Percentiles rank a stretch among this genome's conserved stretches.
phyloP scores from a whole-genome alignment of 2,888 invertebrate genomes.

The Branchinecta sandiegonensis region DNA sequence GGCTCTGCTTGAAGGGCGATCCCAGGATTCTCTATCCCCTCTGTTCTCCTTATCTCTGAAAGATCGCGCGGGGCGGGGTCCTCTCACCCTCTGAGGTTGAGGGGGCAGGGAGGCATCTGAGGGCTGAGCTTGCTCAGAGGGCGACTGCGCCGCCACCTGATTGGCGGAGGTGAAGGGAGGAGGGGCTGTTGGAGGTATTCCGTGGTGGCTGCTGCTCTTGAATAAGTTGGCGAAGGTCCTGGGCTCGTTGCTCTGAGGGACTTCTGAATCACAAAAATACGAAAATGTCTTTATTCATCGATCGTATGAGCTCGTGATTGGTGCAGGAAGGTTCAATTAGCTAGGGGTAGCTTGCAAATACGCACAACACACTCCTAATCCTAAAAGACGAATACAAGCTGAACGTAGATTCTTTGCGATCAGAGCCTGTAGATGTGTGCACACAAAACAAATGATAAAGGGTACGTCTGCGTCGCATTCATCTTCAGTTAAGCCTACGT shows the following conservation, averaged over 20 bases:
- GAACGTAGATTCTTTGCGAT: too few relatives aligned
- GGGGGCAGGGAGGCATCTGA: constrained; percentile 14
- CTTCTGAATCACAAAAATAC: not conserved
- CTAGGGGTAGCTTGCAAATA: too few relatives aligned
- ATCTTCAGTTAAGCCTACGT: too few relatives aligned
- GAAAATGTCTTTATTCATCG: too few relatives aligned
- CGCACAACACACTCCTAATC: too few relatives aligned
- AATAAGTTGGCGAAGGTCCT: constrained; percentile 78
- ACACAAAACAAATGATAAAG: too few relatives aligned
- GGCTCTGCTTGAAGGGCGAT: constrained; percentile 3
- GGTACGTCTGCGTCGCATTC: too few relatives aligned
- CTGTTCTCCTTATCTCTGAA: not conserved
- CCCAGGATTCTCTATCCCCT: not conserved
- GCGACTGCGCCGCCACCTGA: constrained; percentile 27
- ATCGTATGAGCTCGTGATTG: too few relatives aligned
- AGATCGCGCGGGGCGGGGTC: not conserved
- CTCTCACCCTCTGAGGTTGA: not conserved
- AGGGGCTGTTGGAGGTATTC: constrained; percentile 20
- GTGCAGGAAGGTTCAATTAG: too few relatives aligned
- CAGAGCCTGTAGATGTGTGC: too few relatives aligned
- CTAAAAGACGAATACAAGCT: too few relatives aligned
- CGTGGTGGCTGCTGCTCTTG: constrained; percentile 43
- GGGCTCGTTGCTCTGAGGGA: constrained; percentile 42
- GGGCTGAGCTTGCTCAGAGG: too few relatives aligned
- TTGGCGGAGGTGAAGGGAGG: constrained; percentile 18